Percentiles rank a stretch among this genome's conserved stretches.
These are phyloP conservation scores for Lithodes maja DNA, from an alignment of 2,888 invertebrate species.

Conservation along the genomic window DNA sequence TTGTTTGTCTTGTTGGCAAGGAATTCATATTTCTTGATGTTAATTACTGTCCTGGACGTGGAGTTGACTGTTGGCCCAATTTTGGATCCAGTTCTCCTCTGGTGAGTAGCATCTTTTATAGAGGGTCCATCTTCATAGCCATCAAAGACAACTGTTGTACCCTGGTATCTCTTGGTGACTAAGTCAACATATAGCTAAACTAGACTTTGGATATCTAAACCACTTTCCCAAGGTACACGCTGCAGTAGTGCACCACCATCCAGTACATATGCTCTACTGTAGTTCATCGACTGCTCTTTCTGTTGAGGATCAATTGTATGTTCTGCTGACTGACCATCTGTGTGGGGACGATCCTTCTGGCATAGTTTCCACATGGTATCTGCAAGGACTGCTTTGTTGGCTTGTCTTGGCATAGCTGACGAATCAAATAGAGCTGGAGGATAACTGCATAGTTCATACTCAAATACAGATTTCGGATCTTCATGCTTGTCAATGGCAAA, in stretches of 20 bases:
- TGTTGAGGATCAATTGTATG: background rate
- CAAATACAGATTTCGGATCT: background rate
- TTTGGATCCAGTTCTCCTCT: constrained; percentile 21
- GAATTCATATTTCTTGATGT: constrained; percentile 19
- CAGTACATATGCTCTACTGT: background rate
- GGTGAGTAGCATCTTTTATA: constrained; percentile 33
- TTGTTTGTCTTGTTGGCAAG: constrained; percentile 1
- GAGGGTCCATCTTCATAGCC: constrained; percentile 13
- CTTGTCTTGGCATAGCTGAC: background rate
- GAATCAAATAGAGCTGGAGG: constrained; percentile 9
- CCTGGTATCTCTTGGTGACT: background rate
- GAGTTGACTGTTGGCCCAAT: background rate
- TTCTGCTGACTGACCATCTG: background rate
- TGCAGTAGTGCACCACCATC: constrained; percentile 21
- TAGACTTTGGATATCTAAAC: background rate
- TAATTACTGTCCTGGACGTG: constrained; percentile 4
- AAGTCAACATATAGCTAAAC: background rate
- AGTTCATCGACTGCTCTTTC: background rate
- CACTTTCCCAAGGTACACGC: background rate
- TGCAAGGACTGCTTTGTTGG: constrained; percentile 13
- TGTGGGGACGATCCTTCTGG: no score
- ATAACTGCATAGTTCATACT: constrained; percentile 1
- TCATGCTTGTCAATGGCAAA: constrained; percentile 13
- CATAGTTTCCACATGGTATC: background rate
- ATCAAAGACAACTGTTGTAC: constrained; percentile 9